Evolutionary conservation across 2,888 invertebrate species (phyloP).

Genomic region (Anodontia alba): DNA sequence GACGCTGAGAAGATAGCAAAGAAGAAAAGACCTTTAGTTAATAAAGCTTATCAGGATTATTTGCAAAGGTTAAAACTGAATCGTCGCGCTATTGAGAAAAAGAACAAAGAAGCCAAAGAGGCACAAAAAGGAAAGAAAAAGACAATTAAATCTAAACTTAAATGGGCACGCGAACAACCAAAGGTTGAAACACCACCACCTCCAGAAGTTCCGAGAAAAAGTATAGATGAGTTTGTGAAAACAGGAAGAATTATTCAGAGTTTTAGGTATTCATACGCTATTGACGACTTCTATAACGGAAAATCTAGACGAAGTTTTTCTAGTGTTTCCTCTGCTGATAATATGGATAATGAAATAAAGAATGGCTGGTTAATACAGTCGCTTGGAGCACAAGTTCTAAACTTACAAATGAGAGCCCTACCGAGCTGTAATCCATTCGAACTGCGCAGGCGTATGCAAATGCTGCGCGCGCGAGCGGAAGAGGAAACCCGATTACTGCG

Average conservation of each 20-base stretch:
- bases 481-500: slow-evolving; percentile 12
- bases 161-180: slow-evolving; percentile 21
- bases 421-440: slow-evolving; percentile 58
- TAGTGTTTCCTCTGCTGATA: slow-evolving; percentile 6
- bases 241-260: slow-evolving; percentile 42
- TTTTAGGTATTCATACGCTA: slow-evolving; percentile 54
- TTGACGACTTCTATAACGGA: slow-evolving; percentile 46
- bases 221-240: slow-evolving; percentile 22
- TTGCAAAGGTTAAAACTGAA: slow-evolving; percentile 40
- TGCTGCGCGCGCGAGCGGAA: slow-evolving; percentile 32
- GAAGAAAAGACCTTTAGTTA: slow-evolving; percentile 25
- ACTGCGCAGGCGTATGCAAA: slow-evolving; percentile 43
- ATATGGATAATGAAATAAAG: slow-evolving; percentile 23
- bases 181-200: slow-evolving; percentile 33
- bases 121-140: slow-evolving; percentile 26
- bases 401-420: slow-evolving; percentile 42
- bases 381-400: slow-evolving; percentile 44
- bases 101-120: slow-evolving; percentile 20
- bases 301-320: slow-evolving; percentile 23
- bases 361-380: slow-evolving; percentile 55
- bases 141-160: slow-evolving; percentile 28
- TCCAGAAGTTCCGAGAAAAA: slow-evolving; percentile 15
- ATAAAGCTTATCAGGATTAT: slow-evolving; percentile 29
- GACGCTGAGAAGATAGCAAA: slow-evolving; percentile 46
- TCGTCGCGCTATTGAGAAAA: slow-evolving; percentile 23